Evolutionary conservation across 2,888 invertebrate species (phyloP).

Genomic region (Bombyx huttoni): DNA sequence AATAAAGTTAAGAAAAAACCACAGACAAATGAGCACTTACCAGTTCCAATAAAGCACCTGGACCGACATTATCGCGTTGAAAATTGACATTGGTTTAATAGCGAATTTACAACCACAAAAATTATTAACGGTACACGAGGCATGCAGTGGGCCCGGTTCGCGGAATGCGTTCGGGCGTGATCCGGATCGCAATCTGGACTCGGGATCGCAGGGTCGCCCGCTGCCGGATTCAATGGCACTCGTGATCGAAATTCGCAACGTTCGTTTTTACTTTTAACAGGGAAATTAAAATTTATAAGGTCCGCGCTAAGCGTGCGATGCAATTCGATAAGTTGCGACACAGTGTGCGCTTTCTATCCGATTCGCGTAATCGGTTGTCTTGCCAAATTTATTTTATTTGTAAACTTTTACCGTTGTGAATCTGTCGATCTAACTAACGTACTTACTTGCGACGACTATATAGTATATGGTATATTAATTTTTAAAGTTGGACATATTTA

Average conservation of each 20-base stretch:
- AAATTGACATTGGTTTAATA: constrained; percentile 36
- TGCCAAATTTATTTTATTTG: background rate
- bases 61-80: constrained; percentile 32
- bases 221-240: constrained; percentile 9
- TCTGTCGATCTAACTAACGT: background rate
- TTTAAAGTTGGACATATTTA: too few relatives aligned
- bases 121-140: constrained; percentile 47
- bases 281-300: constrained; percentile 3
- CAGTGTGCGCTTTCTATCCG: constrained; percentile 4
- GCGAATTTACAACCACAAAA: constrained; percentile 33
- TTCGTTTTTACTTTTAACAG: constrained; percentile 1
- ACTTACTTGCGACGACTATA: too few relatives aligned
- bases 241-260: constrained; percentile 5
- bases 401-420: background rate
- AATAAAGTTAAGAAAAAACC: background rate
- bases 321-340: constrained; percentile 1
- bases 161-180: constrained; percentile 40
- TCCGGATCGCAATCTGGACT: constrained; percentile 38
- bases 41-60: constrained; percentile 22
- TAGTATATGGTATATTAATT: too few relatives aligned
- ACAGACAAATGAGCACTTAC: constrained; percentile 20
- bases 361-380: background rate
- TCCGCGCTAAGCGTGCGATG: constrained; percentile 3
- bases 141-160: constrained; percentile 29
- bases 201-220: constrained; percentile 18